These are phyloP conservation scores for Tetragonula clypearis DNA, from an alignment of 1,140 invertebrate genomes.

Conservation along the genomic window DNA sequence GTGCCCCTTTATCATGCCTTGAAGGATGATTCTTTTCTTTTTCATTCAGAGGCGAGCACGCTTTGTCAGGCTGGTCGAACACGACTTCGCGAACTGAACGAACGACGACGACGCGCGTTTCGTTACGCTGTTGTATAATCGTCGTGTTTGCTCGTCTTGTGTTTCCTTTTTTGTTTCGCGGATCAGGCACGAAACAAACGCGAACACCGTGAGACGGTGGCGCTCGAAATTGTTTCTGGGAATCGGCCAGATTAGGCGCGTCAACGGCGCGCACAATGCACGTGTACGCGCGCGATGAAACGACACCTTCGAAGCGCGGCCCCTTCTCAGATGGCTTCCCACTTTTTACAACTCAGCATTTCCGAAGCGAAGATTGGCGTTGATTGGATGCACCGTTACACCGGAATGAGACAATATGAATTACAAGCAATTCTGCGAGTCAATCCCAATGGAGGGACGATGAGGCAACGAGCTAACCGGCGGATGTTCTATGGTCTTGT, in stretches of 20 bases:
- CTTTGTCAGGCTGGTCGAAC: background rate
- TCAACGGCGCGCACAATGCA: background rate
- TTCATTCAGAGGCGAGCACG: conserved; percentile 5
- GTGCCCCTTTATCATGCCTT: background rate
- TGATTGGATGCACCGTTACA: conserved; percentile 77
- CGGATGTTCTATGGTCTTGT: conserved; percentile 72
- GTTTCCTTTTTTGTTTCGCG: too few species aligned
- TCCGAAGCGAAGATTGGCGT: conserved; percentile 53
- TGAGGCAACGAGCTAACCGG: conserved; percentile 63
- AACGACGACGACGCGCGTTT: background rate
- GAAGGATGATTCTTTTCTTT: background rate
- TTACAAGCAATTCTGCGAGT: conserved; percentile 74
- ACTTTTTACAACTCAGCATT: conserved; percentile 45
- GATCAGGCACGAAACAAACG: too few species aligned
- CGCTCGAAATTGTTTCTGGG: background rate
- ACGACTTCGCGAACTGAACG: too few species aligned
- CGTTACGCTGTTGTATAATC: background rate
- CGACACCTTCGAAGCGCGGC: background rate
- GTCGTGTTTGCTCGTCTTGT: background rate
- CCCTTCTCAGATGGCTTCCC: background rate
- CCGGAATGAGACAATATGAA: conserved; percentile 76
- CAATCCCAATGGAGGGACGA: conserved; percentile 50
- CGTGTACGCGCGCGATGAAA: background rate
- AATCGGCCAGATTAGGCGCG: background rate
- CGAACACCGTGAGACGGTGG: background rate